phyloP scores from a whole-genome alignment of 2,797 vertebrate genomes.

The Heterohyrax brucei region DNA sequence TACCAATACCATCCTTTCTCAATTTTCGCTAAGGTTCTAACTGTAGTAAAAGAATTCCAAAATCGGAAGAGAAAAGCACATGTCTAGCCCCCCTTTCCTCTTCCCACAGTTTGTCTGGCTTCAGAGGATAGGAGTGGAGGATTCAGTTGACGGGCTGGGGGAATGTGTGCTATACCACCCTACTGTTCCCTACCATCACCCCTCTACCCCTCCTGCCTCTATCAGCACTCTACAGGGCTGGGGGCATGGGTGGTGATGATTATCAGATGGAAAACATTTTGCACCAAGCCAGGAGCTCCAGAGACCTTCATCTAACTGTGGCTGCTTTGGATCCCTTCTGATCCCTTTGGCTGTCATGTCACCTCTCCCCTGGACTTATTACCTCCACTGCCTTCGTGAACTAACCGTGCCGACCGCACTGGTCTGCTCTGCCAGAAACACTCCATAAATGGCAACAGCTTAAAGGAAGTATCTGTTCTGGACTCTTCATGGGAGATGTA shows the following conservation, averaged over 20 bases:
- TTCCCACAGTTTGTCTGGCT: not conserved
- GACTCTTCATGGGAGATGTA: not conserved
- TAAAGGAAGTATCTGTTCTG: not conserved
- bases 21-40: not conserved
- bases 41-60: not conserved
- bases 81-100: not conserved
- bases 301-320: fast-evolving
- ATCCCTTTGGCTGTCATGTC: not conserved
- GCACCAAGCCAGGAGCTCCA: not conserved
- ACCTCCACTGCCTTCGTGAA: not conserved
- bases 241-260: not conserved
- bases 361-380: not conserved
- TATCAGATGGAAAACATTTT: too few species aligned
- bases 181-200: too few species aligned
- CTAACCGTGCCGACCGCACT: not conserved
- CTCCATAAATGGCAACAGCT: not conserved
- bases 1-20: not conserved
- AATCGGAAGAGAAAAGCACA: not conserved
- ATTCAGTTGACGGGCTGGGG: not conserved
- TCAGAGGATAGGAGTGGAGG: not conserved
- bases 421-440: not conserved
- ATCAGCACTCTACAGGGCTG: not conserved
- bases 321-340: not conserved
- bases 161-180: not conserved
- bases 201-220: not conserved